These are phyloP conservation scores for Idaea biselata DNA, from an alignment of 2,888 invertebrate genomes.

Conservation along the genomic window DNA sequence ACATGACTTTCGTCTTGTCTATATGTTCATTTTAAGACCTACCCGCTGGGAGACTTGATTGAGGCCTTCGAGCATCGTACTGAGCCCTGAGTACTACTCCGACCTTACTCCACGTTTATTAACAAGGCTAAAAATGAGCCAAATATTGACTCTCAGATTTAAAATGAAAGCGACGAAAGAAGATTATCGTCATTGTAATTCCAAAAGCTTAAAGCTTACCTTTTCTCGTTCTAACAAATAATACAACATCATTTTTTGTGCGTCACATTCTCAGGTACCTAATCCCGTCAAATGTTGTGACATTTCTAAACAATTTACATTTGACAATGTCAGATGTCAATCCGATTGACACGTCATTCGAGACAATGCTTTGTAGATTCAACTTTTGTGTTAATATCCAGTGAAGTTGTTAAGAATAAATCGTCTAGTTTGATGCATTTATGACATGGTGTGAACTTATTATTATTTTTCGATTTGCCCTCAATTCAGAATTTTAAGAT, in stretches of 20 bases:
- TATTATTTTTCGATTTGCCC: neutral
- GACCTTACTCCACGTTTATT: no score
- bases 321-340: constrained; percentile 38
- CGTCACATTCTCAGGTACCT: constrained; percentile 12
- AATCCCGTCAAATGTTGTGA: constrained; percentile 50
- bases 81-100: no score
- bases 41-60: no score
- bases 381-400: constrained; percentile 16
- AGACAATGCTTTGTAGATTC: constrained; percentile 28
- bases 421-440: neutral
- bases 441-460: neutral
- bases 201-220: constrained; percentile 4
- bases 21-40: no score
- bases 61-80: no score
- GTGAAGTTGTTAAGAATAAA: neutral
- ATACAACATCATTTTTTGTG: constrained; percentile 8
- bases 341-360: constrained; percentile 40
- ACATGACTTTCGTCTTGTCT: no score
- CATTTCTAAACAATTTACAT: constrained; percentile 42
- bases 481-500: no score
- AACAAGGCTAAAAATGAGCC: neutral
- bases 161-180: neutral
- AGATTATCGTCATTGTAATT: constrained; percentile 1
- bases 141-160: neutral
- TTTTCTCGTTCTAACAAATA: neutral